Conservation (phyloP, 2,113 vertebrate genomes). For the Austrofundulus limnaeus region DNA sequence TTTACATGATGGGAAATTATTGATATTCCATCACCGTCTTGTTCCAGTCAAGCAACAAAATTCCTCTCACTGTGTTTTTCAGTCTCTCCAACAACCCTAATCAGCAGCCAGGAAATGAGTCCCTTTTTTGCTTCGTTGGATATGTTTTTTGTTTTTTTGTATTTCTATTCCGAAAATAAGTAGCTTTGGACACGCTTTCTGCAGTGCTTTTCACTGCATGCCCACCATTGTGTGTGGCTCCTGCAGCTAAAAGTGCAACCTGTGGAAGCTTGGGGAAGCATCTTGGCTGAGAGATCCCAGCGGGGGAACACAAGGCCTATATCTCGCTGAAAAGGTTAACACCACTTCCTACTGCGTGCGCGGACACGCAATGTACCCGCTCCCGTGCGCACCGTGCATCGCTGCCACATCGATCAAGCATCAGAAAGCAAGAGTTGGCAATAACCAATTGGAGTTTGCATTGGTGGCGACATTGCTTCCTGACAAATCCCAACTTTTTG, state of each 20-base stretch:
- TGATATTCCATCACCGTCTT: slow-evolving; percentile 70
- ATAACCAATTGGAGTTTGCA: slow-evolving; percentile 17
- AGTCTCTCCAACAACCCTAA: slow-evolving; percentile 42
- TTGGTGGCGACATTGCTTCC: slow-evolving; percentile 26
- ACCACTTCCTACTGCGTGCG: slow-evolving; percentile 11
- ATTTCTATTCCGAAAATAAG: slow-evolving; percentile 21
- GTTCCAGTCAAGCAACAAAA: slow-evolving; percentile 64
- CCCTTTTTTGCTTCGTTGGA: slow-evolving; percentile 18
- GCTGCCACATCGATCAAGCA: slow-evolving; percentile 26
- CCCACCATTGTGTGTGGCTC: slow-evolving; percentile 2
- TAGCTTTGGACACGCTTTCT: slow-evolving; percentile 29
- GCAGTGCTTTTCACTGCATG: not conserved
- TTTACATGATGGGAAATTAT: slow-evolving; percentile 55
- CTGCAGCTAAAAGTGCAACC: slow-evolving; percentile 24
- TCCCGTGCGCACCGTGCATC: not conserved
- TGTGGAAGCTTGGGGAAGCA: slow-evolving; percentile 1
- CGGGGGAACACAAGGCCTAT: slow-evolving; percentile 3
- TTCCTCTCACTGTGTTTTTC: slow-evolving; percentile 36
- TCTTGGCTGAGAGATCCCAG: slow-evolving; percentile 23
- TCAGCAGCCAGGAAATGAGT: slow-evolving; percentile 50
- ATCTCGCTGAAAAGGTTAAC: slow-evolving; percentile 39
- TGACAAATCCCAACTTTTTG: slow-evolving; percentile 24
- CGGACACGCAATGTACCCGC: not conserved
- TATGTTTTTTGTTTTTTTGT: not conserved
- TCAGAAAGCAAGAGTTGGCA: slow-evolving; percentile 16